Evolutionary conservation across 2,113 vertebrate genomes (phyloP), one percentile per base, ranked within the genome.

Genomic region (Uria lomvia): DNA sequence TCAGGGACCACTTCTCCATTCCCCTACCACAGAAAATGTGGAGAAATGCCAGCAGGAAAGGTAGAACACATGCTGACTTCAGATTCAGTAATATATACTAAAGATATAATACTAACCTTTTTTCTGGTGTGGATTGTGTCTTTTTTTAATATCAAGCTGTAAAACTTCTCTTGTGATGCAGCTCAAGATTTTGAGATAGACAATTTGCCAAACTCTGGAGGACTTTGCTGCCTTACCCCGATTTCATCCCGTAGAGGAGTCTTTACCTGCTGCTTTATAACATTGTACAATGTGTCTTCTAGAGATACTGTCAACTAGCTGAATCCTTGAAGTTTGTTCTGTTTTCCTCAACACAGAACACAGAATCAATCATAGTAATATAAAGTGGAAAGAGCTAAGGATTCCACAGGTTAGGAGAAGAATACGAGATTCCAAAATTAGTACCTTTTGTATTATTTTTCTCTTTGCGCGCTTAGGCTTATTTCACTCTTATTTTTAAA

Each of bases 211-310:
- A 6, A 62, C 11, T 72, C 19, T 29, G n/a, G n/a, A 82, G 5
- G 42, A 43, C 26, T 86, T 66, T 93, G 36, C 52, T 78, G 43
- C 40, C 19, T 86, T 71, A 43, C 6, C 16, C 8, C 4, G 2
- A 5, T 82, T 79, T 74, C 2, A 0, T 36, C 16, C 36, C 43
- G 18, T 42, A 34, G 21, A 23, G 15, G 23, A 86, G 11, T 38
- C 30, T 24, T 63, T 86, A 67, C 29, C 15, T 63, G 34, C 3
- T 38, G 22, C 24, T 62, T 91, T 43, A 6, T 72, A 66, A 22
- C 0, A 0, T 62, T 65, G 20, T 55, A 26, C 24, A 36, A 12
- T 22, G 8, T 4, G 0, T 82, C 67, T 83, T 62, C n/a, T 66
- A 4, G 0, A 4, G 30, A 23, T 76, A 24, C 7, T 47, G 34